Evolutionary conservation across 2,113 vertebrate species (phyloP), one percentile per base, ranked within the genome.

Genomic region (Python bivittatus): DNA sequence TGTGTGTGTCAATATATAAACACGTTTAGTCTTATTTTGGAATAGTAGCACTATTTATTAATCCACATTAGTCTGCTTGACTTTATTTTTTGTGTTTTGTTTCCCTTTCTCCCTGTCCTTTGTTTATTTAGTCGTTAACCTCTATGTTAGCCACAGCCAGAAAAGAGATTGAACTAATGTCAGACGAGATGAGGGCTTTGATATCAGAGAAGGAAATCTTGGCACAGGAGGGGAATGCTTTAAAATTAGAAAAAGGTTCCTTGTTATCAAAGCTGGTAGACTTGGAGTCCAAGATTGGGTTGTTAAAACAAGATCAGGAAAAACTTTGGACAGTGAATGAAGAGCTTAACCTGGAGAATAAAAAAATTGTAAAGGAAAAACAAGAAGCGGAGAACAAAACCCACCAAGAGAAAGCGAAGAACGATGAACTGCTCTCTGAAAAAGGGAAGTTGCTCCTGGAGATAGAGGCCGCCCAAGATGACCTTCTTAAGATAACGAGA

Each of bases 71-170:
- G 89, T 96, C 95, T 97, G 97, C 98, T 98, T 98, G 95, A 97
- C 96, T 97, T 97, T 94, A 97, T 97, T 97, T 97, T 97, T 97
- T 97, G 97, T 95, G 97, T 97, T 97, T 96, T 97, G 97, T 97
- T 95, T 48, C 97, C 95, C 97, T 97, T 97, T 97, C 94, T 95
- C 97, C 97, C 95, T 56, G 68, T 96, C 97, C 98, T 42, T 98
- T 98, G 96, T 98, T 98, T 97, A 97, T 97, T 96, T 98, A 99
- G 99, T 98, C 98, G 96, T 98, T 99, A 98, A 98, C 98, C 97
- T 98, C 98, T 98, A 97, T 98, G 97, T 98, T 99, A 98, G 98
- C 98, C 93, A 97, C 98, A 98, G 97, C 97, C 98, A 98, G 97
- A 97, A 98, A 98, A 98, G 98, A 98, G 95, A 97, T 98, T 97